Conservation (phyloP, 1,140 invertebrate genomes). For the Dreissena polymorpha region DNA sequence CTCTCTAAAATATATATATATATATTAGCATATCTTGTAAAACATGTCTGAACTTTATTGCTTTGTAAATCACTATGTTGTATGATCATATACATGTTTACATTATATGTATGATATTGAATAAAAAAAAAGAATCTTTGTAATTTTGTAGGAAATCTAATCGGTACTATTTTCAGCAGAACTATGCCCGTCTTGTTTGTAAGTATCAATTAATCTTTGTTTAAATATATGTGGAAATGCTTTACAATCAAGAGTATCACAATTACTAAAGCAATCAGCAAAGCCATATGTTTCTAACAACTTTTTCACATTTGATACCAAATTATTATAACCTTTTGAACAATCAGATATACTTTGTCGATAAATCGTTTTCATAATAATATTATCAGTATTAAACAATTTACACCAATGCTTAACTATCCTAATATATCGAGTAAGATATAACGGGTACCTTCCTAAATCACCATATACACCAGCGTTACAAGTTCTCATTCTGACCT, state of each 20-base stretch:
- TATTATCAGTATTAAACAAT: not conserved
- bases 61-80: no score
- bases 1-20: no score
- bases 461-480: slow-evolving; percentile 25
- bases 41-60: no score
- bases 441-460: not conserved
- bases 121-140: not conserved
- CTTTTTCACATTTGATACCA: slow-evolving; percentile 7
- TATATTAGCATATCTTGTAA: no score
- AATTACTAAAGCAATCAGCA: not conserved
- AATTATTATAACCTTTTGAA: slow-evolving; percentile 13
- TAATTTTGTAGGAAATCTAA: no score
- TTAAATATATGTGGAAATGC: not conserved
- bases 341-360: not conserved
- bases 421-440: slow-evolving; percentile 5
- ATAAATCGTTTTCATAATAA: slow-evolving; percentile 17
- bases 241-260: not conserved
- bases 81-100: no score
- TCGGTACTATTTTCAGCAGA: not conserved
- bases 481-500: slow-evolving; percentile 30
- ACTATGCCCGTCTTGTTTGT: slow-evolving; percentile 1
- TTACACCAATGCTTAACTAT: slow-evolving; percentile 23
- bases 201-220: slow-evolving; percentile 23
- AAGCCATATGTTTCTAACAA: slow-evolving; percentile 17
- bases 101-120: no score